Conservation (phyloP, 2,113 vertebrate genomes). For the Corydoras sp. region DNA sequence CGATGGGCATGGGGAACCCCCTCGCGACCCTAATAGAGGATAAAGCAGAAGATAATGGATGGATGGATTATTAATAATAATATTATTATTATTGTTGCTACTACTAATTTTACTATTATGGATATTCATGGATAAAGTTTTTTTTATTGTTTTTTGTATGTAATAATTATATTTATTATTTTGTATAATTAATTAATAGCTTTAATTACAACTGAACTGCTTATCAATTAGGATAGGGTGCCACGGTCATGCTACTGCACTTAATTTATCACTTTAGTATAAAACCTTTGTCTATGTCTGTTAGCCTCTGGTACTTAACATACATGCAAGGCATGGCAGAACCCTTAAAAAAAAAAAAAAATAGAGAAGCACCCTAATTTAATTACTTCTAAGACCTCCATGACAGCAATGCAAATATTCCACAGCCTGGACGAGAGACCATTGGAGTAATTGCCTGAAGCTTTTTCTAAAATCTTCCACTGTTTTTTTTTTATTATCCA, state of each 20-base stretch:
- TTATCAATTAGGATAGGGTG: conserved; percentile 46
- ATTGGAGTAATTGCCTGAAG: conserved; percentile 96
- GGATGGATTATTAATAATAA: too few relatives aligned
- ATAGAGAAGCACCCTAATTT: conserved; percentile 84
- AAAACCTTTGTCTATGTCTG: conserved; percentile 60
- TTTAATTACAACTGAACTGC: background rate
- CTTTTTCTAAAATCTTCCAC: conserved; percentile 84
- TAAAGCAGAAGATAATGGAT: too few relatives aligned
- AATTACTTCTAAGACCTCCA: conserved; percentile 85
- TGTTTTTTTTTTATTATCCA: conserved; percentile 78
- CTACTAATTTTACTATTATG: too few relatives aligned
- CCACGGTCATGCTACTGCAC: conserved; percentile 44
- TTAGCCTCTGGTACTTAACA: conserved; percentile 52
- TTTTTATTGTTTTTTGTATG: background rate
- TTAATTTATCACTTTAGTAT: conserved; percentile 58
- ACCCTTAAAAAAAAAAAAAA: conserved; percentile 62
- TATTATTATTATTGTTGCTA: too few relatives aligned
- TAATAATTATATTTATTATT: background rate
- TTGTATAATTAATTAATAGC: background rate
- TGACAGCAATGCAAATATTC: conserved; percentile 98
- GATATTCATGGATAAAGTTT: background rate
- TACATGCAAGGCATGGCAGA: conserved; percentile 47
- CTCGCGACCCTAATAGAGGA: too few relatives aligned
- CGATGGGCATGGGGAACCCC: too few relatives aligned
- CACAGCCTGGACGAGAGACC: conserved; percentile 82